Percentiles rank a stretch among this genome's conserved stretches.
These are phyloP conservation scores for Panagrolaimus sp. DNA, from an alignment of 1,140 invertebrate species.

Conservation along the genomic window DNA sequence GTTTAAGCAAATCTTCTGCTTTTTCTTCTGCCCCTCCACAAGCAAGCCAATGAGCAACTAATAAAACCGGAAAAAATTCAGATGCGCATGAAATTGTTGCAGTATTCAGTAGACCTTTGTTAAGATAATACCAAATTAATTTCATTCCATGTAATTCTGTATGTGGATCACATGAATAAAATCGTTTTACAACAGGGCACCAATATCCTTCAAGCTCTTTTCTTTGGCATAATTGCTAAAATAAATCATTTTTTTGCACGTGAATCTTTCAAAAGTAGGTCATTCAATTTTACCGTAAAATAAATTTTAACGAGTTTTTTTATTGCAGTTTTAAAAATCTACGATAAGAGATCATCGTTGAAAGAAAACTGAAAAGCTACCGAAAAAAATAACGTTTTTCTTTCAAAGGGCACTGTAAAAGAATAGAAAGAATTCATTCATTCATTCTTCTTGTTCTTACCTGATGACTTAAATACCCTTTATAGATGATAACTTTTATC, in stretches of 20 bases:
- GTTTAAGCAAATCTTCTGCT: slow-evolving; percentile 52
- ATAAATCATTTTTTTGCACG: slow-evolving; percentile 8
- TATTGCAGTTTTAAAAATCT: neutral
- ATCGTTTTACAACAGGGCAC: slow-evolving; percentile 52
- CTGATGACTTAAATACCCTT: slow-evolving; percentile 57
- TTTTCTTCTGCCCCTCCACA: slow-evolving; percentile 58
- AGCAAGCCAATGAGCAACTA: slow-evolving; percentile 57
- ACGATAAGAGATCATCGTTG: too few species aligned
- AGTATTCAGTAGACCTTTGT: slow-evolving; percentile 54
- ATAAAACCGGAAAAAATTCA: slow-evolving; percentile 58
- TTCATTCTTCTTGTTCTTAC: too few species aligned
- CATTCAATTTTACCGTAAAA: neutral
- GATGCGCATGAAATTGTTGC: slow-evolving; percentile 59
- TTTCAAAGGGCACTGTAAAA: too few species aligned
- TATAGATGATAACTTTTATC: slow-evolving; percentile 58
- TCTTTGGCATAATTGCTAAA: slow-evolving; percentile 55
- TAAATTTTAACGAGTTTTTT: slow-evolving; percentile 14
- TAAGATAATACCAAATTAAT: slow-evolving; percentile 59
- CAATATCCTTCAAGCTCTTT: slow-evolving; percentile 57
- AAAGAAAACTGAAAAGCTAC: too few species aligned
- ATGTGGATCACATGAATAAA: slow-evolving; percentile 50
- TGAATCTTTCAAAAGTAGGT: neutral
- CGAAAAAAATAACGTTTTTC: too few species aligned
- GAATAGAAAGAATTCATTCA: too few species aligned
- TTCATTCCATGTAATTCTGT: slow-evolving; percentile 53